Percentiles rank a stretch among this genome's conserved stretches.
Evolutionary conservation across 2,797 vertebrate genomes (phyloP).

Genomic region (Pseudochirops corinnae): DNA sequence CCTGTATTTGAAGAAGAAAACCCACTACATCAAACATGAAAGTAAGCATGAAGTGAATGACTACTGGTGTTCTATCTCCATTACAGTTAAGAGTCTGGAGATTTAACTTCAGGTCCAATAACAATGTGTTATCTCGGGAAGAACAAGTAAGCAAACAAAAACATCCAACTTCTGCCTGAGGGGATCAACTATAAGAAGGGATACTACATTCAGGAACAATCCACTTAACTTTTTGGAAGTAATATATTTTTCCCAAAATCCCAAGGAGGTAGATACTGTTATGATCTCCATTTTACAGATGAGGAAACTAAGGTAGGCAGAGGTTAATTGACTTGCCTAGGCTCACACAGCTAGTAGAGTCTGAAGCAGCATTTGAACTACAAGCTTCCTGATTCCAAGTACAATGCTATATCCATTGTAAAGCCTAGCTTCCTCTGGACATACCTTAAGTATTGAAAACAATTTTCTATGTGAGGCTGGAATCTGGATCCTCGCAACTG

Average conservation of each 20-base stretch:
- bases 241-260: not conserved
- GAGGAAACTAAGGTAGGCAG: no score
- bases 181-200: not conserved
- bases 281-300: not conserved
- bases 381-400: not conserved
- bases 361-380: not conserved
- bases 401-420: not conserved
- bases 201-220: not conserved
- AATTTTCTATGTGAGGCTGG: not conserved
- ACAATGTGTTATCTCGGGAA: no score
- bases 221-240: not conserved
- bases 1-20: not conserved
- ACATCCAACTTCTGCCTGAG: not conserved
- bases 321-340: not conserved
- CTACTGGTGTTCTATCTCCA: not conserved
- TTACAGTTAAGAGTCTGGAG: not conserved
- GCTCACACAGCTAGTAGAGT: not conserved
- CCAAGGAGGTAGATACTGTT: not conserved
- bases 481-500: not conserved
- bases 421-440: not conserved
- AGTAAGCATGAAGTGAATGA: not conserved
- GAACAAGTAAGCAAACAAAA: no score
- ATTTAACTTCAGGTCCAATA: no score
- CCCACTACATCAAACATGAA: not conserved
- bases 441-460: not conserved